phyloP scores from a whole-genome alignment of 2,797 vertebrate species.

The Manis pentadactyla region DNA sequence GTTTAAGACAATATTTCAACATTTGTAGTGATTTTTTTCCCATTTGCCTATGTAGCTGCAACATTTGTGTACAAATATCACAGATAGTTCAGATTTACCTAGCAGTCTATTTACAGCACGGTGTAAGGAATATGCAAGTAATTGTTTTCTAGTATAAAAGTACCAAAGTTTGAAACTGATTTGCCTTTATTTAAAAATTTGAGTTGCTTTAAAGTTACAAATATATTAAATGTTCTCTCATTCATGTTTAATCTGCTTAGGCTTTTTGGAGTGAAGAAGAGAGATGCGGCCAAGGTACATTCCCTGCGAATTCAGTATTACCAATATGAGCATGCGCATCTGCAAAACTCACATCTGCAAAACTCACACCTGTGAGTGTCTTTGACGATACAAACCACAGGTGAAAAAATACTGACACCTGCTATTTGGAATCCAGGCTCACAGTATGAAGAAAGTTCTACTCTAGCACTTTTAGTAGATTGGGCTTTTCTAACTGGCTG shows the following conservation, averaged over 20 bases:
- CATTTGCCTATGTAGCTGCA: neutral
- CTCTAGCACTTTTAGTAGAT: neutral
- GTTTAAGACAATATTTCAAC: neutral
- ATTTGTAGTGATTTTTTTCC: neutral
- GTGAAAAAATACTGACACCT: neutral
- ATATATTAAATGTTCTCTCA: neutral
- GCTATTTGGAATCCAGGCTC: neutral
- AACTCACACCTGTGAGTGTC: neutral
- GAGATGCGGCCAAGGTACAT: no score
- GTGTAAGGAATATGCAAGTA: neutral
- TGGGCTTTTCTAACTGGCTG: neutral
- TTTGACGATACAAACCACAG: neutral
- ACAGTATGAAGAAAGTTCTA: neutral
- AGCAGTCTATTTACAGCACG: neutral
- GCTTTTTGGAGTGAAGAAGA: neutral
- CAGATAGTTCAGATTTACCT: neutral
- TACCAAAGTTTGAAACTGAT: neutral
- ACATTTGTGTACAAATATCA: neutral
- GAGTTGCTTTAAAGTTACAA: neutral
- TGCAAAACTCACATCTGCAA: neutral
- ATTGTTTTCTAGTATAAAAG: neutral
- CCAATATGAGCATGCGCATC: rapidly evolving
- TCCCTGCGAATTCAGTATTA: neutral
- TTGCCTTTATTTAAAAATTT: neutral
- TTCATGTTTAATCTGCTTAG: neutral